phyloP scores from a whole-genome alignment of 1,140 invertebrate genomes.

The Caenorhabditis briggsae region DNA sequence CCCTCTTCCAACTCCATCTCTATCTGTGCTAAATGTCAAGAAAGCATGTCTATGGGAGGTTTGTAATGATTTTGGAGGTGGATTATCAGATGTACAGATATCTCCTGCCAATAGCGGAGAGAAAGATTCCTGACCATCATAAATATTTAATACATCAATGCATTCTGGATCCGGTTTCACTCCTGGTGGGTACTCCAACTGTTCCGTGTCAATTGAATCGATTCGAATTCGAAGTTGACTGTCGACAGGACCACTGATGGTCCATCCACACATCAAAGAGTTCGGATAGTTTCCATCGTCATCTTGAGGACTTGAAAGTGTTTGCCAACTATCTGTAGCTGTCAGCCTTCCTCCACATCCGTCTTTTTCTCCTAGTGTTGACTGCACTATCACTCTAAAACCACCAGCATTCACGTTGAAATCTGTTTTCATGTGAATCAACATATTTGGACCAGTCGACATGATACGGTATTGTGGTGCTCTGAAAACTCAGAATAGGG shows the following conservation, averaged over 20 bases:
- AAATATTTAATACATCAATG: conserved; percentile 68
- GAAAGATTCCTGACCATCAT: conserved; percentile 72
- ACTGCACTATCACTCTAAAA: conserved; percentile 70
- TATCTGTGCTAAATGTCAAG: conserved; percentile 73
- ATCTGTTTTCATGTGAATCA: conserved; percentile 72
- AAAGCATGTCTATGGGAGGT: conserved; percentile 63
- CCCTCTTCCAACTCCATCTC: conserved; percentile 63
- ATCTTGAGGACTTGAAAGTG: conserved; percentile 65
- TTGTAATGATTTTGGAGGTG: conserved; percentile 41
- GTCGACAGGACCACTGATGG: conserved; percentile 61
- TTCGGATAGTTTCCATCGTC: conserved; percentile 68
- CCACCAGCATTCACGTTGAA: conserved; percentile 67
- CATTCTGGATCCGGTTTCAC: conserved; percentile 34
- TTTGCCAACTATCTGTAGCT: conserved; percentile 70
- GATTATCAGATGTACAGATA: conserved; percentile 51
- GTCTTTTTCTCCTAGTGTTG: conserved; percentile 69
- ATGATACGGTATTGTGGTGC: conserved; percentile 29
- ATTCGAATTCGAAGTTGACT: conserved; percentile 67
- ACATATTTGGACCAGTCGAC: conserved; percentile 62
- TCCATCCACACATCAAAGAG: conserved; percentile 72
- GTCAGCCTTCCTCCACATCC: conserved; percentile 74
- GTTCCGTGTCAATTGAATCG: conserved; percentile 65
- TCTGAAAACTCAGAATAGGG: conserved; percentile 9
- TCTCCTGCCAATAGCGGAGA: conserved; percentile 69
- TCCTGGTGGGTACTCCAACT: conserved; percentile 63